Evolutionary conservation across 2,888 invertebrate species (phyloP).

Genomic region (Drosophila monieri): DNA sequence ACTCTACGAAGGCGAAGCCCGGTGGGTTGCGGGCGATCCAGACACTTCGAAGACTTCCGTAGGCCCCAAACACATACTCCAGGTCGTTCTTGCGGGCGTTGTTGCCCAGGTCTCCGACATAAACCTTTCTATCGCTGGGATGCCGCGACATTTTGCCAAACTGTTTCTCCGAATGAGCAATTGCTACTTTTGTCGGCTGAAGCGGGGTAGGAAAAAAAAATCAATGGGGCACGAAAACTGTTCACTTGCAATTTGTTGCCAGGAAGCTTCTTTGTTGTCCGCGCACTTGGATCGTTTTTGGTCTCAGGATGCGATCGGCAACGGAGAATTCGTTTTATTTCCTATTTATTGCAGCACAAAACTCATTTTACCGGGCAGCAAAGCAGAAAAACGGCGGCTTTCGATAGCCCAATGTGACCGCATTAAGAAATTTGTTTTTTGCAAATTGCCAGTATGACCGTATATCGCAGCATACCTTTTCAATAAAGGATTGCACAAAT

Average conservation of each 20-base stretch:
- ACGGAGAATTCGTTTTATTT: constrained; percentile 41
- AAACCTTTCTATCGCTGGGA: constrained; percentile 95
- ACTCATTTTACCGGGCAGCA: constrained; percentile 69
- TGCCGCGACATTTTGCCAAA: constrained; percentile 67
- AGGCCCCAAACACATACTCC: constrained; percentile 96
- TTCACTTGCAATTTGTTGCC: constrained; percentile 43
- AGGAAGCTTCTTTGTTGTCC: constrained; percentile 37
- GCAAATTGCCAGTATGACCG: background rate
- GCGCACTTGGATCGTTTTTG: constrained; percentile 42
- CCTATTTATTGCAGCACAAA: constrained; percentile 69
- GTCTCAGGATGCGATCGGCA: constrained; percentile 46
- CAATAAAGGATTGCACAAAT: background rate
- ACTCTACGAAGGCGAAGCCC: constrained; percentile 97
- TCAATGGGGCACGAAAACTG: constrained; percentile 61
- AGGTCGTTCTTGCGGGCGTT: constrained; percentile 96
- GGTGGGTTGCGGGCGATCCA: constrained; percentile 98
- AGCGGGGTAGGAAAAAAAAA: constrained; percentile 67
- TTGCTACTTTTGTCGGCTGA: constrained; percentile 57
- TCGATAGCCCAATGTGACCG: background rate
- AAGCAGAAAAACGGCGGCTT: constrained; percentile 34
- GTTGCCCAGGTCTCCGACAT: constrained; percentile 97
- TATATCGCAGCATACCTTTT: background rate
- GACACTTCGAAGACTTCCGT: constrained; percentile 95
- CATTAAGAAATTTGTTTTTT: background rate
- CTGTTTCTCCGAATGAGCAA: constrained; percentile 39